Percentiles rank a stretch among this genome's conserved stretches.
Conservation (phyloP, 2,888 invertebrate genomes). For the Athrips mouffetella region DNA sequence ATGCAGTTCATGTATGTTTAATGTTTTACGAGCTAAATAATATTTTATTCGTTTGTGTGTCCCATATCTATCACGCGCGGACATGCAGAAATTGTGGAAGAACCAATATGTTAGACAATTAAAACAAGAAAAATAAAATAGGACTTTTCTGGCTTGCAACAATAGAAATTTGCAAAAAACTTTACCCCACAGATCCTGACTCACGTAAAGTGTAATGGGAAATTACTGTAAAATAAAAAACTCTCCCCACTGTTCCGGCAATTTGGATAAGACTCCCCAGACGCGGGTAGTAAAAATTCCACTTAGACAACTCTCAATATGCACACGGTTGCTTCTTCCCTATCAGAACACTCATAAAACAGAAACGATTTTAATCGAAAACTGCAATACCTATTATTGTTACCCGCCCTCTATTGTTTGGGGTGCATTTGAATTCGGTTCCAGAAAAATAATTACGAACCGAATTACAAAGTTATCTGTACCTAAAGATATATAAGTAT, state of each 20-base stretch:
- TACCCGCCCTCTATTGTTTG: slow-evolving; percentile 2
- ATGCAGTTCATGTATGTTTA: not conserved
- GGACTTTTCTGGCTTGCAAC: slow-evolving; percentile 14
- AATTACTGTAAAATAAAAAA: slow-evolving; percentile 73
- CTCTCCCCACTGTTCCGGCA: slow-evolving; percentile 64
- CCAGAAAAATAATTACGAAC: not conserved
- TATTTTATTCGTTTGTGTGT: not conserved
- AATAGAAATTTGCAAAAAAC: slow-evolving; percentile 46
- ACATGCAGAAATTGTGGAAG: not conserved
- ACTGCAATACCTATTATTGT: slow-evolving; percentile 20
- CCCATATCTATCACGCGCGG: not conserved
- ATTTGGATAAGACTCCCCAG: slow-evolving; percentile 68
- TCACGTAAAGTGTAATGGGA: slow-evolving; percentile 72
- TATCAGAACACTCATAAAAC: slow-evolving; percentile 52
- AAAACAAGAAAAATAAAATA: slow-evolving; percentile 6
- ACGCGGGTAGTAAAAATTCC: slow-evolving; percentile 64
- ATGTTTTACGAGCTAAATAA: not conserved
- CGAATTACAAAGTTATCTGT: too few species aligned
- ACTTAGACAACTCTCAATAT: slow-evolving; percentile 64
- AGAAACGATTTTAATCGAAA: slow-evolving; percentile 56
- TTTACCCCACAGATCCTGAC: slow-evolving; percentile 56
- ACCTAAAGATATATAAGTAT: not conserved
- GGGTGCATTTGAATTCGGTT: slow-evolving; percentile 4
- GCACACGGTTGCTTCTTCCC: slow-evolving; percentile 46
- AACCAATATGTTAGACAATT: not conserved